A percentile compares a stretch with the other conserved stretches of the same genome.
Conservation (phyloP, 2,113 vertebrate genomes). For the Numida meleagris region DNA sequence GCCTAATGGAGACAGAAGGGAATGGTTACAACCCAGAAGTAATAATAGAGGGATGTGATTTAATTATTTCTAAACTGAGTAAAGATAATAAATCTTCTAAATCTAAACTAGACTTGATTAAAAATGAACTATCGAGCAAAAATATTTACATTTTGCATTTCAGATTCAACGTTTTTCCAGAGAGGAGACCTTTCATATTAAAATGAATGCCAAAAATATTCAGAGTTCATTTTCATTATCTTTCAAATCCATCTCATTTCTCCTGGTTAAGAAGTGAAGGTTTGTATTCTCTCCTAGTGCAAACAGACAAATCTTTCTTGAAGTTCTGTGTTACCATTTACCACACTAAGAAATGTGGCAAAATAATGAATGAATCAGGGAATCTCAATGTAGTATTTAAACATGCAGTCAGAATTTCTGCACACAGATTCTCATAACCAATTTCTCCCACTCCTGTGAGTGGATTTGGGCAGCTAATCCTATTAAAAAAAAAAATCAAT, state of each 20-base stretch:
- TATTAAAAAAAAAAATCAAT: background rate
- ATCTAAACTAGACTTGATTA: conserved; percentile 49
- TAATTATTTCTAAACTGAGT: conserved; percentile 60
- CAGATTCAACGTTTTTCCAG: conserved; percentile 3
- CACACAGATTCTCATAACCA: background rate
- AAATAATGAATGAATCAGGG: background rate
- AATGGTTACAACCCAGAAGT: conserved; percentile 17
- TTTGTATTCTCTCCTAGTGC: background rate
- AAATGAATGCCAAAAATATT: background rate
- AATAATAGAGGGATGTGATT: conserved; percentile 42
- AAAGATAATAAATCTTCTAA: conserved; percentile 52
- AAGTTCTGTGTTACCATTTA: background rate
- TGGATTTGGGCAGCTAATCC: background rate
- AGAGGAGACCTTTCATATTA: background rate
- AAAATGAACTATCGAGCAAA: background rate
- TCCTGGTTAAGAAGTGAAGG: background rate
- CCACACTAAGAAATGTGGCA: background rate
- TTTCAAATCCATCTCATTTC: background rate
- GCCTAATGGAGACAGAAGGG: conserved; percentile 57
- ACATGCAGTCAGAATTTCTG: background rate
- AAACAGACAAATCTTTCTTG: background rate
- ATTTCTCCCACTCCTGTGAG: background rate
- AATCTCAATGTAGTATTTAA: background rate
- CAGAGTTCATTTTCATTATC: background rate
- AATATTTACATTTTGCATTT: background rate